A percentile compares a stretch with the other conserved stretches of the same genome.
These are phyloP conservation scores for Epistrophe grossulariae DNA, from an alignment of 2,888 invertebrate species.

Conservation along the genomic window DNA sequence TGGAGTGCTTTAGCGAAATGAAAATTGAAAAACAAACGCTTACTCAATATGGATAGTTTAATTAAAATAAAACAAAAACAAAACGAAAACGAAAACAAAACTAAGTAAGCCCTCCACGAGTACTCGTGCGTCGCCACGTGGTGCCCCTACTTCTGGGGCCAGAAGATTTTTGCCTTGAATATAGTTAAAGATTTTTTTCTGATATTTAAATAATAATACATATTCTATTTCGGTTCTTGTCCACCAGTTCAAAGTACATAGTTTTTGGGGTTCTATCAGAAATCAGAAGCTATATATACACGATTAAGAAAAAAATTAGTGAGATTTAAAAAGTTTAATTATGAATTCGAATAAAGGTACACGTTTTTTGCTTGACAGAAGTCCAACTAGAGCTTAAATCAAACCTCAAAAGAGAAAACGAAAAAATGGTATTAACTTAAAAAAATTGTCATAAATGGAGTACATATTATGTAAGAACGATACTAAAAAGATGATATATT, in stretches of 20 bases:
- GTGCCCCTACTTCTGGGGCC: not conserved
- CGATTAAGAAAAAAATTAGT: not conserved
- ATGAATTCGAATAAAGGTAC: no score
- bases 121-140: not conserved
- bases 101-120: not conserved
- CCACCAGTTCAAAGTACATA: not conserved
- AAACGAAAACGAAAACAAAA: not conserved
- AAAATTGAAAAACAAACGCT: conserved; percentile 54
- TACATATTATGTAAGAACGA: no score
- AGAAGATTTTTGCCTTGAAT: not conserved
- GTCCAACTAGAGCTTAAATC: no score
- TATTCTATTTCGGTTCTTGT: not conserved
- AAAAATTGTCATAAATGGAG: no score
- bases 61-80: conserved; percentile 41
- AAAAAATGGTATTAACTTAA: no score
- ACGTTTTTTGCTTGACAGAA: no score
- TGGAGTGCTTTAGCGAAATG: conserved; percentile 51
- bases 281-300: conserved; percentile 2
- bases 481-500: no score
- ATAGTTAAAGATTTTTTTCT: not conserved
- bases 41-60: conserved; percentile 34
- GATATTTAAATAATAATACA: not conserved
- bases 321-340: not conserved
- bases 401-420: no score
- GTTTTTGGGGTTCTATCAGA: not conserved